Percentiles rank a stretch among this genome's conserved stretches.
Evolutionary conservation across 2,888 invertebrate genomes (phyloP).

Genomic region (Amblyjoppa fuscipennis): DNA sequence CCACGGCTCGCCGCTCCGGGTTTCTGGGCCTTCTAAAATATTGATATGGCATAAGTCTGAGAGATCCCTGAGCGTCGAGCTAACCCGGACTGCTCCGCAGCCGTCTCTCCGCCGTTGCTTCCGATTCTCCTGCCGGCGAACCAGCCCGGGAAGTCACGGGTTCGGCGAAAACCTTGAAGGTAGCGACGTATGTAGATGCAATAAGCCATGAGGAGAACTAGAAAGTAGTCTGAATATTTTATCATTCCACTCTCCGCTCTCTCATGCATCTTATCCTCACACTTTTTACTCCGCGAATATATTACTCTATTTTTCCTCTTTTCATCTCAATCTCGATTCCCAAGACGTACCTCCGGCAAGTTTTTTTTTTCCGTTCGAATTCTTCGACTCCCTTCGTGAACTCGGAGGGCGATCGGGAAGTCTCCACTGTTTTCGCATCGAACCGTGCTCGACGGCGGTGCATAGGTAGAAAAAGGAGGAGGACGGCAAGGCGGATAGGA

Average conservation of each 20-base stretch:
- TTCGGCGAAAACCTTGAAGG: conserved; percentile 21
- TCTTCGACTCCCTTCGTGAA: background rate
- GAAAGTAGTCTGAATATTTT: conserved; percentile 69
- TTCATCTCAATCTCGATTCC: conserved; percentile 38
- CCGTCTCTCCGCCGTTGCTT: background rate
- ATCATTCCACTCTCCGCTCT: conserved; percentile 41
- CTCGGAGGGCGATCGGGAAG: background rate
- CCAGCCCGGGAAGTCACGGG: conserved; percentile 1
- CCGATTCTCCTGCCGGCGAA: conserved; percentile 24
- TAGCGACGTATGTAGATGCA: conserved; percentile 69
- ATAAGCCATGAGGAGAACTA: conserved; percentile 66
- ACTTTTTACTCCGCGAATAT: conserved; percentile 35
- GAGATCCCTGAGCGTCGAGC: conserved; percentile 52
- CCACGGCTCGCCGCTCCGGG: background rate
- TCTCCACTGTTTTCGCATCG: conserved; percentile 11
- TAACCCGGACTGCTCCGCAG: conserved; percentile 11
- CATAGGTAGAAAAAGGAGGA: background rate
- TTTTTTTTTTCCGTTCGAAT: conserved; percentile 1
- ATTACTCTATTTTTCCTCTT: conserved; percentile 25
- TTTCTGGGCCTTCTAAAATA: conserved; percentile 57
- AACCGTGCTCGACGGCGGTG: background rate
- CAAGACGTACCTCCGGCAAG: background rate
- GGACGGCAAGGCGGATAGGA: too few relatives aligned
- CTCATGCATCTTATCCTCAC: conserved; percentile 47
- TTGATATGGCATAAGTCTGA: conserved; percentile 62